These are phyloP conservation scores for Amphipyra berbera DNA, from an alignment of 2,888 invertebrate species.

Conservation along the genomic window DNA sequence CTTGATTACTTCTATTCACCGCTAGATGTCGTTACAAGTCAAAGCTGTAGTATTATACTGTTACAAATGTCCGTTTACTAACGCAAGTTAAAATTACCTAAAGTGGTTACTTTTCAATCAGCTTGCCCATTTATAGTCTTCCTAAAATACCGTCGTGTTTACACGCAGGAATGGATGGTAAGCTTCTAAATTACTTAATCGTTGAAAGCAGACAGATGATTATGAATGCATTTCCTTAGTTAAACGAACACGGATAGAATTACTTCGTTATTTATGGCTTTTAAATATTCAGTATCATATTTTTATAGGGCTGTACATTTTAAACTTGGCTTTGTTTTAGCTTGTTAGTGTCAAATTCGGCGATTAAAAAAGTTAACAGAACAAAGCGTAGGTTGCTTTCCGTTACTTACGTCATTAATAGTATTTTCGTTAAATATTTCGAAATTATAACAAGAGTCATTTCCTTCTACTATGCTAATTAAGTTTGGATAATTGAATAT, in stretches of 20 bases:
- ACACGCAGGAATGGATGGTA: slow-evolving; percentile 62
- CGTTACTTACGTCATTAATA: not conserved
- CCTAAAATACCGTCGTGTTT: slow-evolving; percentile 73
- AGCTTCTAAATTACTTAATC: slow-evolving; percentile 49
- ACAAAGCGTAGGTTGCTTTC: slow-evolving; percentile 3
- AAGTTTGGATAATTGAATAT: not conserved
- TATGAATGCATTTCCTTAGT: slow-evolving; percentile 33
- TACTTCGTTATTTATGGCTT: slow-evolving; percentile 31
- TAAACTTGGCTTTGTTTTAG: slow-evolving; percentile 3
- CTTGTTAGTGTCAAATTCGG: slow-evolving; percentile 2
- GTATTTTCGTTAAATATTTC: not conserved
- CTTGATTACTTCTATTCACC: slow-evolving; percentile 51
- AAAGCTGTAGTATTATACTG: not conserved
- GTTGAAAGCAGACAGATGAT: slow-evolving; percentile 36
- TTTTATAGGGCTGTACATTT: slow-evolving; percentile 22
- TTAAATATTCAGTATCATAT: slow-evolving; percentile 26
- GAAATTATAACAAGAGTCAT: slow-evolving; percentile 2
- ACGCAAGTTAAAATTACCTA: slow-evolving; percentile 31
- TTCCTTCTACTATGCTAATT: not conserved
- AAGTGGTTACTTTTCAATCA: slow-evolving; percentile 68
- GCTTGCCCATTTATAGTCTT: slow-evolving; percentile 70
- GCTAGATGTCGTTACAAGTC: slow-evolving; percentile 63
- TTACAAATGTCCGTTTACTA: not conserved
- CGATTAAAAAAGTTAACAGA: not conserved
- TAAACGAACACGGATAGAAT: slow-evolving; percentile 26